Evolutionary conservation across 2,888 invertebrate species (phyloP).

Genomic region (Zygaena filipendulae): DNA sequence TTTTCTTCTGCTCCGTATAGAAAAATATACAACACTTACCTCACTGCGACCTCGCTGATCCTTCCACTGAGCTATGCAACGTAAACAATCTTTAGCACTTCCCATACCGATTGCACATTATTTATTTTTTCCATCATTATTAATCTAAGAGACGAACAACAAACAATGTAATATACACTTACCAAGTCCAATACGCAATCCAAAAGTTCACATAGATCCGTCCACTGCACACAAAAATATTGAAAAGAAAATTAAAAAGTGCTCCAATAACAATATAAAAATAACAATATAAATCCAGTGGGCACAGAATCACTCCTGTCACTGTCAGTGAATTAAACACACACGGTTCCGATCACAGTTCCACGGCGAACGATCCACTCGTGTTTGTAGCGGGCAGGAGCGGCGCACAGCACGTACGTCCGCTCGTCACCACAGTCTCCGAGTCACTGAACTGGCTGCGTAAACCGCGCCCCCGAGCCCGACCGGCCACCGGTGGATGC

Average conservation of each 20-base stretch:
- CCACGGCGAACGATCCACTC: conserved; percentile 22
- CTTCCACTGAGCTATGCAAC: too few relatives aligned
- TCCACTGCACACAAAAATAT: conserved; percentile 53
- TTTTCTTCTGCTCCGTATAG: too few relatives aligned
- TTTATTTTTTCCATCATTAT: too few relatives aligned
- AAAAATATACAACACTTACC: too few relatives aligned
- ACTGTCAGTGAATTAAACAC: conserved; percentile 42
- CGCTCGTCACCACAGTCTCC: conserved; percentile 31
- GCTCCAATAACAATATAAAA: conserved; percentile 9
- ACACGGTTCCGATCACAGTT: conserved; percentile 28
- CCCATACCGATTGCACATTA: too few relatives aligned
- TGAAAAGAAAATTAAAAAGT: too few relatives aligned
- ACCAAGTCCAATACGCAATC: conserved; percentile 63
- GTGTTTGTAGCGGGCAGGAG: conserved; percentile 8
- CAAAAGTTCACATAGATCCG: conserved; percentile 51
- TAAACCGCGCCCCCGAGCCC: conserved; percentile 34
- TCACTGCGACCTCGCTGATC: too few relatives aligned
- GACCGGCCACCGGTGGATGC: conserved; percentile 27
- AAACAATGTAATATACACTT: too few relatives aligned
- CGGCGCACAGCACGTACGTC: conserved; percentile 28
- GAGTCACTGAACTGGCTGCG: conserved; percentile 56
- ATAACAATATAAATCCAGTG: conserved; percentile 22
- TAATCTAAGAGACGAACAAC: too few relatives aligned
- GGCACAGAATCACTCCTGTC: conserved; percentile 43
- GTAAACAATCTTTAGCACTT: too few relatives aligned